Percentiles rank a stretch among this genome's conserved stretches.
Evolutionary conservation across 2,797 vertebrate species (phyloP).

Genomic region (Phaenicophaeus curvirostris): DNA sequence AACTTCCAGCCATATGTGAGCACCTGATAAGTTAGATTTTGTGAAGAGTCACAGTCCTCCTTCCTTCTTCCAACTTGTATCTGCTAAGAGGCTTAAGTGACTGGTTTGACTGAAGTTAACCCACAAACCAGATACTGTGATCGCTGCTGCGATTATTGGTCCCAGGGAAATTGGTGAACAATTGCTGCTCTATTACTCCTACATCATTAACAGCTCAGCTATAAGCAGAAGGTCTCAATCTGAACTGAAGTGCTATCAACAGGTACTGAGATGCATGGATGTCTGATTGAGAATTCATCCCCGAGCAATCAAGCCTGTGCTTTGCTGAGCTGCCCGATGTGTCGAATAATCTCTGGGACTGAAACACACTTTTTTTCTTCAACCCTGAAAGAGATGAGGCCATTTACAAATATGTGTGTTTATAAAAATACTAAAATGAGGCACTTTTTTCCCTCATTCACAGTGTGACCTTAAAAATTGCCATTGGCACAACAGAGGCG

Average conservation of each 20-base stretch:
- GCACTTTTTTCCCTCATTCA: not conserved
- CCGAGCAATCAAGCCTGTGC: not conserved
- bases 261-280: fast-evolving
- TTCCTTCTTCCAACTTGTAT: not conserved
- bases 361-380: not conserved
- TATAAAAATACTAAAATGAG: not conserved
- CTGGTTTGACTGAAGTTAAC: not conserved
- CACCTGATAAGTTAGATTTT: not conserved
- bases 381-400: not conserved
- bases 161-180: fast-evolving
- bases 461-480: not conserved
- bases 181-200: not conserved
- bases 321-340: fast-evolving
- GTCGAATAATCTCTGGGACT: not conserved
- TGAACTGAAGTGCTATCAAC: not conserved
- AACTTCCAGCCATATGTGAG: not conserved
- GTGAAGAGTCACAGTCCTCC: not conserved
- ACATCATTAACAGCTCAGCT: not conserved
- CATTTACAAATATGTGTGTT: not conserved
- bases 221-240: not conserved
- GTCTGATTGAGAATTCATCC: not conserved
- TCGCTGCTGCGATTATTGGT: not conserved
- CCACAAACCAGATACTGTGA: not conserved
- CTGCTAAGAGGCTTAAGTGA: not conserved
- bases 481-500: too few species aligned